Evolutionary conservation across 1,140 invertebrate species (phyloP), one percentile per base, ranked within the genome.

Genomic region (Ylistrum balloti): DNA sequence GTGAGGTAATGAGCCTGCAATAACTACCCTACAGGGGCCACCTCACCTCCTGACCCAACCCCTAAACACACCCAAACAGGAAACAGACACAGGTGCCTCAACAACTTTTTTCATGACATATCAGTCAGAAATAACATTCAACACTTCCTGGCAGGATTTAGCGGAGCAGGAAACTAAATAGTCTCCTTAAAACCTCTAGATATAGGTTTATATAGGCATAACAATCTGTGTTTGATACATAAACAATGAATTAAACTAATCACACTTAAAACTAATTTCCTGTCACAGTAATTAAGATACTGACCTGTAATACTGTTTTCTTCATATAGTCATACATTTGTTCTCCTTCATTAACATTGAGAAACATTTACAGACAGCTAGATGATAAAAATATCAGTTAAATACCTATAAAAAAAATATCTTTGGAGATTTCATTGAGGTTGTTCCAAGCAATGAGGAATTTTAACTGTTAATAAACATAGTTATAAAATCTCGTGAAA

Each of bases 41-140:
- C 22, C 56, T 74, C 22, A 74, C 56, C 56, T 45, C 56, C n/a
- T 28, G 56, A 74, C 56, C 56, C 28, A 5, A 74, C n/a, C 56
- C 56, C 56, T n/a, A 9, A 74, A 38, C 56, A 74, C 56, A 74
- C 56, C 56, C 56, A 74, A 74, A 74, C 56, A 74, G 56, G 56
- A 74, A 74, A 28, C 11, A 28, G 9, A 17, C 56, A 28, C 56
- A 74, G 56, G 56, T 74, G 56, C 56, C 11, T 1, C 2, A 9
- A 9, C 9, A 74, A 74, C 56, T 74, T 74, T 74, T 74, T 74
- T 74, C 56, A n/a, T 74, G 56, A 74, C 56, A 74, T 74, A 74
- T 74, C 56, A 74, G 56, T 74, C 56, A 74, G 28, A 74, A 74
- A 74, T 28, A 74, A 74, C 56, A 74, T 28, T 74, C 22, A 74